Conservation (phyloP, 1,140 invertebrate genomes). For the Drosophila willistoni region DNA sequence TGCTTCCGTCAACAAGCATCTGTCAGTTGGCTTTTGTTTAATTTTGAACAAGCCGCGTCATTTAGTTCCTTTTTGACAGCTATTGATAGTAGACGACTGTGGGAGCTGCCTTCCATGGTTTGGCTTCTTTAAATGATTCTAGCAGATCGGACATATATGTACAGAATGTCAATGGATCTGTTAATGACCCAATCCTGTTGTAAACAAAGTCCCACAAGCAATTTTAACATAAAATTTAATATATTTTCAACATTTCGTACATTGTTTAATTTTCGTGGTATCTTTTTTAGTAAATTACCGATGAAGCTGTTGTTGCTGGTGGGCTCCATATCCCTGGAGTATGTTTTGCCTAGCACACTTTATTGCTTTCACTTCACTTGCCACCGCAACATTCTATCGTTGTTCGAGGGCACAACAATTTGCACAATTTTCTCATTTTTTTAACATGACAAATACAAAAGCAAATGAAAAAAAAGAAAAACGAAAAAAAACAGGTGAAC, state of each 20-base stretch:
- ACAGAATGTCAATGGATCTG: no score
- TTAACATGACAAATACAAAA: constrained; percentile 3
- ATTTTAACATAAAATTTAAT: not conserved
- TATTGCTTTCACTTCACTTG: constrained; percentile 70
- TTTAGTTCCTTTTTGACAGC: no score
- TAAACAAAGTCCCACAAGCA: not conserved
- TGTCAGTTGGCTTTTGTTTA: no score
- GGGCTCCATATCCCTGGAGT: constrained; percentile 30
- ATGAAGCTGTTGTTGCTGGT: constrained; percentile 41
- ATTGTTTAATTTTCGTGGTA: not conserved
- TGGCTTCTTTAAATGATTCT: no score
- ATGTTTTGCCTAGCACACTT: constrained; percentile 64
- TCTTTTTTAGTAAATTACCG: constrained; percentile 1
- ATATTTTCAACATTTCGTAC: not conserved
- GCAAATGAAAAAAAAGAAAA: not conserved
- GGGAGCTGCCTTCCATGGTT: no score
- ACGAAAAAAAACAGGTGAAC: not conserved
- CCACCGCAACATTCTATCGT: constrained; percentile 39
- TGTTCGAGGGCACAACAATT: constrained; percentile 19
- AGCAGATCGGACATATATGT: no score
- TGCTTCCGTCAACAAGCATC: no score
- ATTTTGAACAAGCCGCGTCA: no score
- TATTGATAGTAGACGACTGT: no score
- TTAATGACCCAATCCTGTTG: no score
- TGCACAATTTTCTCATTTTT: constrained; percentile 17